Percentiles rank a stretch among this genome's conserved stretches.
phyloP scores from a whole-genome alignment of 2,888 invertebrate species.

The Himalopsyche tibetana region DNA sequence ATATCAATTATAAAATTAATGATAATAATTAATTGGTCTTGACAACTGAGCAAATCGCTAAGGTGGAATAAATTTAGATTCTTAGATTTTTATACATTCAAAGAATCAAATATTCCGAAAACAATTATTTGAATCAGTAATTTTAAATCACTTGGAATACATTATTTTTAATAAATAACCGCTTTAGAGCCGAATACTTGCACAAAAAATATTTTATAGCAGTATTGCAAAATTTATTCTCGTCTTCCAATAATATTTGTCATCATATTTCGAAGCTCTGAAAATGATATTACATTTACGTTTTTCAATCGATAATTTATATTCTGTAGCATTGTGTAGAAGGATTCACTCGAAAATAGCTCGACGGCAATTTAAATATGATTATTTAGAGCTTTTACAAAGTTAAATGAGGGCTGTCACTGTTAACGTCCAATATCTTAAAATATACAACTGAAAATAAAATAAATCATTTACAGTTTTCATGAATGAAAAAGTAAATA shows the following conservation, averaged over 20 bases:
- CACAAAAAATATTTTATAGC: too few species aligned
- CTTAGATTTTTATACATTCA: too few species aligned
- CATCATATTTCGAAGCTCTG: constrained; percentile 14
- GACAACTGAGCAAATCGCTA: too few species aligned
- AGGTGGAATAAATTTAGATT: too few species aligned
- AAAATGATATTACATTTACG: neutral
- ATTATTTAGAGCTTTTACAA: constrained; percentile 17
- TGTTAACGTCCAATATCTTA: neutral
- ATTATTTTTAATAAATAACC: neutral
- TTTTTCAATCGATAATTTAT: constrained; percentile 8
- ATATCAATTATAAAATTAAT: too few species aligned
- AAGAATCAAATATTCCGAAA: too few species aligned
- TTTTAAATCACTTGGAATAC: neutral
- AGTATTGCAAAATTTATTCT: neutral
- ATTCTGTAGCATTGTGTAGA: constrained; percentile 17
- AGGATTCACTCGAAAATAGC: constrained; percentile 23
- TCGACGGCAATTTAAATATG: constrained; percentile 42
- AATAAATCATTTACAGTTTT: too few species aligned
- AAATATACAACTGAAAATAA: too few species aligned
- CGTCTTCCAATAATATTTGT: constrained; percentile 5
- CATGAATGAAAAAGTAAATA: too few species aligned
- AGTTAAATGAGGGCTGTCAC: constrained; percentile 7
- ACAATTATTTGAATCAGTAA: too few species aligned
- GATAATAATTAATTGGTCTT: too few species aligned
- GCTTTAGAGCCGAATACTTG: neutral